phyloP scores from a whole-genome alignment of 2,113 vertebrate genomes.

The Anthoscopus minutus region DNA sequence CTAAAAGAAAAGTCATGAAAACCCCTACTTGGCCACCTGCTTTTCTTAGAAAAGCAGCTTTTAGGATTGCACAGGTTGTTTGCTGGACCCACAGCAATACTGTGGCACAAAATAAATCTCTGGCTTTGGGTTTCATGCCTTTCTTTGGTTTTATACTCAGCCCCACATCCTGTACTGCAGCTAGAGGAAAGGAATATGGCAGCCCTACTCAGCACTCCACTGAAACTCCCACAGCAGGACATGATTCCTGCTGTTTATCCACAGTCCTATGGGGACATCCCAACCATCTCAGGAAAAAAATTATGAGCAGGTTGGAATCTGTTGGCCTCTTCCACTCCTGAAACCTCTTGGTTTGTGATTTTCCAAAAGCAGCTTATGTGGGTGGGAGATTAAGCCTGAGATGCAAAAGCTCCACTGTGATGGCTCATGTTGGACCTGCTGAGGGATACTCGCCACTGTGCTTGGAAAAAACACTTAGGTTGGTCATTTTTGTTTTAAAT shows the following conservation, averaged over 20 bases:
- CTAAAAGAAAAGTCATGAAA: not conserved
- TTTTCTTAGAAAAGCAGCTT: not conserved
- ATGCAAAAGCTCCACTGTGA: not conserved
- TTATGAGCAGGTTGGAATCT: not conserved
- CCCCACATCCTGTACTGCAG: not conserved
- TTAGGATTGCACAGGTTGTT: accelerated
- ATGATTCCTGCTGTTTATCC: not conserved
- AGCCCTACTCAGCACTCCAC: not conserved
- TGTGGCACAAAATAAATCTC: not conserved
- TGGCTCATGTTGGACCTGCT: not conserved
- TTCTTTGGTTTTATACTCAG: not conserved
- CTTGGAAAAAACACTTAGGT: not conserved
- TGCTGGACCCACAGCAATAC: accelerated
- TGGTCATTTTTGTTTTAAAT: not conserved
- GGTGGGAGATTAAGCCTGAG: not conserved
- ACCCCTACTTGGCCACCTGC: not conserved
- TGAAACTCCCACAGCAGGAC: not conserved
- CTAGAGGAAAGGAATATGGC: not conserved
- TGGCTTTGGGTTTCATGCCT: not conserved
- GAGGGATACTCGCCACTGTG: not conserved
- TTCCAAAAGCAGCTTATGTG: conserved; percentile 15
- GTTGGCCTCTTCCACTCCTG: not conserved
- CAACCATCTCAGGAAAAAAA: not conserved
- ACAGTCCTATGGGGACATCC: not conserved
- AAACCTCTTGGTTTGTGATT: not conserved